These are phyloP conservation scores for Zonotrichia leucophrys DNA, from an alignment of 2,113 vertebrate genomes.

Conservation along the genomic window DNA sequence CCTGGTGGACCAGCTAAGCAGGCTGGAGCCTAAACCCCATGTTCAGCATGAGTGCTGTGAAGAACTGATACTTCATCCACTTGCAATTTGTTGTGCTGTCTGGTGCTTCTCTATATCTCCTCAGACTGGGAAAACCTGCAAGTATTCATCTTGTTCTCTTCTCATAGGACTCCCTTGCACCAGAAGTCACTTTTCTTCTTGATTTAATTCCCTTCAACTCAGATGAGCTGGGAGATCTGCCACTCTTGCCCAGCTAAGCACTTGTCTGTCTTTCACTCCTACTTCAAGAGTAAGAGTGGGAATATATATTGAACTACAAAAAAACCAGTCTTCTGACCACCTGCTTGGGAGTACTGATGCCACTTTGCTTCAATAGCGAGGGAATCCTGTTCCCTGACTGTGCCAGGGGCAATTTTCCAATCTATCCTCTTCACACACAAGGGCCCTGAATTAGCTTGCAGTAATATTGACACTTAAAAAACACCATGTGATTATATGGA, in stretches of 20 bases:
- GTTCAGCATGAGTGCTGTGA: neutral
- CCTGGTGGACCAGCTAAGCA: neutral
- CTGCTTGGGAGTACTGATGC: neutral
- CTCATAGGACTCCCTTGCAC: neutral
- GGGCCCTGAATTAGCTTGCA: neutral
- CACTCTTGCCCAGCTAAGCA: neutral
- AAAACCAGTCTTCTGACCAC: neutral
- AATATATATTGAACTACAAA: neutral
- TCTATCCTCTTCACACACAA: neutral
- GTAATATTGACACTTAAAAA: neutral
- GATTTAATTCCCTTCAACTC: neutral
- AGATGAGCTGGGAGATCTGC: neutral
- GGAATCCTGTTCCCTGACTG: neutral
- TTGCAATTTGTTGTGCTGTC: neutral
- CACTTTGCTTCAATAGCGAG: neutral
- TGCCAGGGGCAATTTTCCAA: neutral
- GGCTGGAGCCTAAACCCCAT: neutral
- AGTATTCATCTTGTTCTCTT: neutral
- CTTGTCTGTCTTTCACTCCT: neutral
- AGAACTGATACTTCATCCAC: neutral
- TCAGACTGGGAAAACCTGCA: neutral
- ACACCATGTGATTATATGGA: neutral
- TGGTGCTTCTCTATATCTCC: neutral
- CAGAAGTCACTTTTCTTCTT: neutral
- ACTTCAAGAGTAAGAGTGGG: neutral